Evolutionary conservation across 2,113 vertebrate species (phyloP), one percentile per base, ranked within the genome.

Genomic region (Cacatua alba): DNA sequence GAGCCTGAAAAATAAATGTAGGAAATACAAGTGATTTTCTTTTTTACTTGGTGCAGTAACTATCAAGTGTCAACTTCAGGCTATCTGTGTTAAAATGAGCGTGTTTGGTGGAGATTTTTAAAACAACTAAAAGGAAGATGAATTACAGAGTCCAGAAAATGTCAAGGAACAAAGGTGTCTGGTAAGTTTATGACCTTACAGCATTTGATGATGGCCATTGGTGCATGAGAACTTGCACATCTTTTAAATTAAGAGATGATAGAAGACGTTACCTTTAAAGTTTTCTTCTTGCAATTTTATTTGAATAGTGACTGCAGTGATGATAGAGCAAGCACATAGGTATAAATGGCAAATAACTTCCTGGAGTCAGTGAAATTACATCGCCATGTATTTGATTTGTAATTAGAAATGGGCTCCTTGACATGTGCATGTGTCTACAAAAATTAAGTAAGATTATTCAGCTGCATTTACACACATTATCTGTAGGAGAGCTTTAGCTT

Each of bases 131-230:
- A 82, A 86, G 25, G 67, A 80, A 88, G 52, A 82, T 94, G 62
- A 94, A 77, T 49, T 84, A 78, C 76, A 76, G 17, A 87, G 46
- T 75, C 77, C 43, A 93, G 87, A 69, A 97, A 86, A 90, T 69
- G 17, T 71, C 68, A 81, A 83, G 41, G 71, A 29, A 89, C 79
- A 83, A 82, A 59, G 17, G 6, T 74, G 33, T 60, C 11, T 8
- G 55, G 37, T 28, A 63, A 82, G 94, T 96, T 83, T 86, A 21
- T 84, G 72, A 31, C 81, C 86, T 92, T 91, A 81, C 9, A 86
- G 35, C 44, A 20, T 84, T 76, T 92, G n/a, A 63, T 74, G 82
- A 10, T 72, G 44, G 28, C 9, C 15, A 23, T 15, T 70, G 55
- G 35, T 64, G 8, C 15, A 39, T 9, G 29, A 31, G 29, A 75